A percentile compares a stretch with the other conserved stretches of the same genome.
Conservation (phyloP, 2,888 invertebrate species). For the Dromius quadrimaculatus region DNA sequence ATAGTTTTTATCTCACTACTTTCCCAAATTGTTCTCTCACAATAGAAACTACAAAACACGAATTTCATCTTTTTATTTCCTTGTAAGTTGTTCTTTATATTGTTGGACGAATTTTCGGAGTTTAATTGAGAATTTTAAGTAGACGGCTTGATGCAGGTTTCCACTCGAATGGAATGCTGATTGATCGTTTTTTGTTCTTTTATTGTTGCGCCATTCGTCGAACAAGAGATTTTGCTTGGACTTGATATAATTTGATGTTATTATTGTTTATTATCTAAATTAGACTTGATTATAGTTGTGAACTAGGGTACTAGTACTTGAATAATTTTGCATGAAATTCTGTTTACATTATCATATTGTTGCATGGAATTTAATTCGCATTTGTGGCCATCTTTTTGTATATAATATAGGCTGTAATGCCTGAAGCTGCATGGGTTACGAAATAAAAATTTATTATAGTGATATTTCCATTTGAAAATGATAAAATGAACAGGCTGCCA, state of each 20-base stretch:
- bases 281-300: conserved; percentile 7
- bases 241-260: conserved; percentile 4
- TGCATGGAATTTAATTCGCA: conserved; percentile 4
- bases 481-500: too few relatives aligned
- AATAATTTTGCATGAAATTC: conserved; percentile 5
- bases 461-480: too few relatives aligned
- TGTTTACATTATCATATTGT: conserved; percentile 8
- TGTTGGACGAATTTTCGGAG: neutral
- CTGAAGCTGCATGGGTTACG: too few relatives aligned
- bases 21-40: conserved; percentile 19
- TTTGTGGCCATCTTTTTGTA: too few relatives aligned
- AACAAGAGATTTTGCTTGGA: conserved; percentile 1
- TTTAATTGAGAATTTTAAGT: conserved; percentile 23
- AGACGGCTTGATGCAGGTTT: conserved; percentile 4
- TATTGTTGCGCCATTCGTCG: conserved; percentile 10
- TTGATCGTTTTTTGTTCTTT: conserved; percentile 13
- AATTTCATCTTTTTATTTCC: neutral
- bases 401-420: too few relatives aligned
- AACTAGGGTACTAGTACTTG: neutral
- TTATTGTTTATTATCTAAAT: conserved; percentile 23
- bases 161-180: conserved; percentile 15
- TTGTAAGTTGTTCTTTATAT: conserved; percentile 8
- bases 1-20: conserved; percentile 32
- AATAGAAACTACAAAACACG: neutral
- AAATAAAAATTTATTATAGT: too few relatives aligned